Conservation (phyloP, 2,113 vertebrate genomes). For the Zosterops hypoxanthus region DNA sequence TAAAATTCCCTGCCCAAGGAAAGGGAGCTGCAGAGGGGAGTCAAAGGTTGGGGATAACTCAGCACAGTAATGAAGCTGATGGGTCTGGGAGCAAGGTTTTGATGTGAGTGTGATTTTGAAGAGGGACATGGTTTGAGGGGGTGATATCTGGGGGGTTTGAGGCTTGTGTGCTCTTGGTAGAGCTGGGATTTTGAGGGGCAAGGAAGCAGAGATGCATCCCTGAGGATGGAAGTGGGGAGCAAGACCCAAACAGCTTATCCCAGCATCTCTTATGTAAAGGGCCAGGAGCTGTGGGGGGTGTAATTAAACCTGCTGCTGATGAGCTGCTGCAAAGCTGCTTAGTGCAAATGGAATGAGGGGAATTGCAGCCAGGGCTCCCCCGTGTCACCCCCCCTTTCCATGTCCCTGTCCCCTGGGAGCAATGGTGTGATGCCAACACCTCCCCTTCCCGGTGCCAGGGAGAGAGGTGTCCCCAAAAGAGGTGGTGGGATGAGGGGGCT, state of each 20-base stretch:
- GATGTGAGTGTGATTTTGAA: too few species aligned
- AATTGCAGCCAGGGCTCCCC: neutral
- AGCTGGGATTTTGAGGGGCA: neutral
- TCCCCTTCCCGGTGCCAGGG: rapidly evolving
- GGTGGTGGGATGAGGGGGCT: neutral
- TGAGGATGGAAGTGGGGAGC: neutral
- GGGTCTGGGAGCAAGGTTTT: neutral
- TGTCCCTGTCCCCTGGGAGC: neutral
- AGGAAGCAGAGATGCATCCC: neutral
- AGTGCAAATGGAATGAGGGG: neutral
- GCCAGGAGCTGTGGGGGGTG: neutral
- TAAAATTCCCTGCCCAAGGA: neutral
- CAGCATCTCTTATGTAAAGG: neutral
- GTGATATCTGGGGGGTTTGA: rapidly evolving
- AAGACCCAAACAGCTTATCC: neutral
- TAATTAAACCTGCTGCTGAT: constrained; percentile 13
- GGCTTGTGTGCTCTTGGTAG: neutral
- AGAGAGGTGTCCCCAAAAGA: rapidly evolving
- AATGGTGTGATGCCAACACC: neutral
- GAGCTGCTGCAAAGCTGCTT: constrained; percentile 5
- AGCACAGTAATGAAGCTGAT: rapidly evolving
- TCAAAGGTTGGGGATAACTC: neutral
- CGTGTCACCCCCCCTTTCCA: rapidly evolving
- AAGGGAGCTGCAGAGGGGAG: neutral
- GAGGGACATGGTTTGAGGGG: neutral